Conservation (phyloP, 2,797 vertebrate species). For the Rhynchonycteris naso region DNA sequence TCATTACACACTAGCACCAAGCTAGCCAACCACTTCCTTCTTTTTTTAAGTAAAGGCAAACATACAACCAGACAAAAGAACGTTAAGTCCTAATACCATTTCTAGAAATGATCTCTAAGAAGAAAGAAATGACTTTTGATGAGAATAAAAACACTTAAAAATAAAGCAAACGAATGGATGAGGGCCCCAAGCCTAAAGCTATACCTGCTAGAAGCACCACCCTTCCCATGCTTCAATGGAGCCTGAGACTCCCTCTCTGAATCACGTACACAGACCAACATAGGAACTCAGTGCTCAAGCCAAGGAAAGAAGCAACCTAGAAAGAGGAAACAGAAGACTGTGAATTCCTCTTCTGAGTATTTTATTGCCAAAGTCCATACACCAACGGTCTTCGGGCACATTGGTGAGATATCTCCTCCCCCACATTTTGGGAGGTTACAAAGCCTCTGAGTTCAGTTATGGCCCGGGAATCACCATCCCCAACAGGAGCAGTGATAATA, state of each 20-base stretch:
- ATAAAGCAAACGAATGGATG: not conserved
- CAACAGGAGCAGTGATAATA: not conserved
- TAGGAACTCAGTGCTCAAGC: not conserved
- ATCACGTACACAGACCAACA: not conserved
- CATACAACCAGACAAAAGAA: not conserved
- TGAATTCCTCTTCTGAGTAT: not conserved
- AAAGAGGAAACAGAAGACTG: not conserved
- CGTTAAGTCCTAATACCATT: not conserved
- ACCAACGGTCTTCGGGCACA: not conserved
- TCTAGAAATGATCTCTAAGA: not conserved
- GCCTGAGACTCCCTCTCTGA: not conserved
- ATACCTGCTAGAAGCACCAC: not conserved
- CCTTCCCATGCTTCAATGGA: fast-evolving
- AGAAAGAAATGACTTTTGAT: not conserved
- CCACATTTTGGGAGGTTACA: not conserved
- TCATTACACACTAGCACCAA: not conserved
- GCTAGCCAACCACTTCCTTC: not conserved
- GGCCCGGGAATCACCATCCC: not conserved
- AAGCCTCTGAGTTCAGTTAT: not conserved
- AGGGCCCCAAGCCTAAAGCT: not conserved
- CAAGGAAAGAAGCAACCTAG: not conserved
- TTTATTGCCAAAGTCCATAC: not conserved
- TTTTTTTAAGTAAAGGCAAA: not conserved
- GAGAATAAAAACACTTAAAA: not conserved
- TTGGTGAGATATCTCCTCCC: not conserved